Conservation (phyloP, 2,888 invertebrate species). For the Gasteruption jaculator region DNA sequence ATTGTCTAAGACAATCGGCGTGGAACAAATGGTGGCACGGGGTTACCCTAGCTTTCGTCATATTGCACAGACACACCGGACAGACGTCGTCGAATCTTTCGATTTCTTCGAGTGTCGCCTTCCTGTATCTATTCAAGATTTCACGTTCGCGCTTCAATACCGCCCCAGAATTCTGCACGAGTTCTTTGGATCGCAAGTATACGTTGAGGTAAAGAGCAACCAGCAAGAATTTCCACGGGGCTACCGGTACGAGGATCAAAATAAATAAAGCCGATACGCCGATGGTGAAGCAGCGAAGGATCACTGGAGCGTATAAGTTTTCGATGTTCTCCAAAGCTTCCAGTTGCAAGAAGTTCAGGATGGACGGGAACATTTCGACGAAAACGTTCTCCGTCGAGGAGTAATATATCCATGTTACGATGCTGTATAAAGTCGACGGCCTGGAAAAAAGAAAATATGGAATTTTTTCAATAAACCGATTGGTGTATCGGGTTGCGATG, state of each 20-base stretch:
- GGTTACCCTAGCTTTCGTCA: constrained; percentile 70
- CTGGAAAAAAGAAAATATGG: constrained; percentile 24
- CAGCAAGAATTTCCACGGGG: constrained; percentile 59
- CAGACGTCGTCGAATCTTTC: constrained; percentile 71
- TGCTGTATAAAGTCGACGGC: constrained; percentile 64
- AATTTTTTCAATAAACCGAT: neutral
- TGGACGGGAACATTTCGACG: constrained; percentile 61
- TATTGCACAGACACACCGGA: constrained; percentile 69
- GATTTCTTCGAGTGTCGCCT: constrained; percentile 65
- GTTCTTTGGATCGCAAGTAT: constrained; percentile 63
- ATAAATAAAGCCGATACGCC: constrained; percentile 58
- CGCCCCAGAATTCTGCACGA: constrained; percentile 56
- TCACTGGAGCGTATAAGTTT: constrained; percentile 64
- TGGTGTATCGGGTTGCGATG: neutral
- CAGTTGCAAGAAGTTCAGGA: constrained; percentile 58
- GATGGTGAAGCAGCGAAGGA: constrained; percentile 60
- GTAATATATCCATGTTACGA: constrained; percentile 67
- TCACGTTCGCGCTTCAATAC: constrained; percentile 60
- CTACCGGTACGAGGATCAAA: constrained; percentile 56
- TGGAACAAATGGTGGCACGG: constrained; percentile 80
- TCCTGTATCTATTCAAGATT: constrained; percentile 60
- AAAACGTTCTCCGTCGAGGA: constrained; percentile 70
- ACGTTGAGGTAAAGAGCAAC: constrained; percentile 64
- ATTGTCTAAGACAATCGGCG: constrained; percentile 69
- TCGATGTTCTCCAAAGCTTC: constrained; percentile 70